Evolutionary conservation across 53 echinoderm and acorn worm genomes (phyloP), one percentile per base, ranked within the genome.

Genomic region (Mesocentrotus franciscanus): DNA sequence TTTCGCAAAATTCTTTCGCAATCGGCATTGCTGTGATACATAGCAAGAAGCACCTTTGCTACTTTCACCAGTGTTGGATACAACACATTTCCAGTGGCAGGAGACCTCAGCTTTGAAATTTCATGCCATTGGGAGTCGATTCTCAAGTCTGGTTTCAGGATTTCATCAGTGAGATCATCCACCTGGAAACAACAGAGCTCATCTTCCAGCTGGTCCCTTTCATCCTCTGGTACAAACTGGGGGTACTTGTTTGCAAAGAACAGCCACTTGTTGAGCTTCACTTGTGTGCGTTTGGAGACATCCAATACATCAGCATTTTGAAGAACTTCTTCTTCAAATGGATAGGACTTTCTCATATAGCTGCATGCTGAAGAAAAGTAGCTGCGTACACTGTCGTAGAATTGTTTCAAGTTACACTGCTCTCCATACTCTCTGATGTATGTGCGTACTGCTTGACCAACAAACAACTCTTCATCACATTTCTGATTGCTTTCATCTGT

Each of bases 21-120:
- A 66, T 96, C 96, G 7, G 94, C 96, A 94, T 96, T 96, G 84
- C 96, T 96, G 42, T 96, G 96, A 39, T 90, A 94, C 85, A 96
- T 96, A 26, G 74, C 96, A 61, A 96, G 85, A 85, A 95, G 39
- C 20, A 85, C 11, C 59, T 92, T 85, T 64, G 93, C 55, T 85
- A 95, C 16, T 70, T 95, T 95, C 1, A 35, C 85, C 85, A 92
- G 68, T 92, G 95, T 66, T 85, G 95, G 95, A 27, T 92, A 95
- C 20, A 8, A 18, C 4, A 58, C 85, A 66, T 84, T 92, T 20
- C 92, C 93, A 68, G 92, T 92, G 34, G 95, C 95, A 83, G 87
- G 85, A 68, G 95, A 95, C 72, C 15, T 95, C 35, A 95, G 62
- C 34, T 92, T 92, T 2, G 93, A 92, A 49, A 92, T 95, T 84